Percentiles rank a stretch among this genome's conserved stretches.
These are phyloP conservation scores for Tenthredo mesomela DNA, from an alignment of 2,888 invertebrate species.

Conservation along the genomic window DNA sequence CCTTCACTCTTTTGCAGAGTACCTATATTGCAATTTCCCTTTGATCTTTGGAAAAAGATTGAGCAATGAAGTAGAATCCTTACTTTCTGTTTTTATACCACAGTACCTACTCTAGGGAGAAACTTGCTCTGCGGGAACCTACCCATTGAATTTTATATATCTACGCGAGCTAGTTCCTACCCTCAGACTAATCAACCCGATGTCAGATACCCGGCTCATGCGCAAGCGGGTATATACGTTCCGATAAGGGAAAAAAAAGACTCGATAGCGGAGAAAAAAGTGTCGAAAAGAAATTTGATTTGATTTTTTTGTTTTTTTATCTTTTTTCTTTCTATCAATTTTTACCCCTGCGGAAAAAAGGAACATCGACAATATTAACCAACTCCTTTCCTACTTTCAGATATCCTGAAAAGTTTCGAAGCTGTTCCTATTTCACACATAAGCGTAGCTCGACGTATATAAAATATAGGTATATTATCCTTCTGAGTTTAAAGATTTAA, in stretches of 20 bases:
- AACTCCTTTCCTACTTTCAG: too few relatives aligned
- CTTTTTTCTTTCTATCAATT: too few relatives aligned
- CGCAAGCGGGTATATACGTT: not conserved
- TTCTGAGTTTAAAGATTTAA: conserved; percentile 30
- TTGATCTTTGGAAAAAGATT: conserved; percentile 21
- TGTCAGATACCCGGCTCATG: not conserved
- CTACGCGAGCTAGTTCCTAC: not conserved
- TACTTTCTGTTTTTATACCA: not conserved
- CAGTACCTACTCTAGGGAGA: not conserved
- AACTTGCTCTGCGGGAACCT: not conserved
- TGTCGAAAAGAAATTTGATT: too few relatives aligned
- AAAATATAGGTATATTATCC: conserved; percentile 26
- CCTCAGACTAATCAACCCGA: not conserved
- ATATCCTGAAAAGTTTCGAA: too few relatives aligned
- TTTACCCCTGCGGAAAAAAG: too few relatives aligned
- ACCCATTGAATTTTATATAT: conserved; percentile 17
- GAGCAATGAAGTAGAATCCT: conserved; percentile 20
- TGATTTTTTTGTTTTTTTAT: too few relatives aligned
- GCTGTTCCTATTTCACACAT: not conserved
- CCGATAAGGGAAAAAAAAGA: too few relatives aligned
- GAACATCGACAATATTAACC: too few relatives aligned
- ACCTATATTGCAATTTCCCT: not conserved
- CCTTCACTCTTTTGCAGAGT: conserved; percentile 21
- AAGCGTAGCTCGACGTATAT: not conserved
- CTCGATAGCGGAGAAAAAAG: too few relatives aligned